Conservation (phyloP, 2,888 invertebrate species). For the Pachymerium ferrugineum region DNA sequence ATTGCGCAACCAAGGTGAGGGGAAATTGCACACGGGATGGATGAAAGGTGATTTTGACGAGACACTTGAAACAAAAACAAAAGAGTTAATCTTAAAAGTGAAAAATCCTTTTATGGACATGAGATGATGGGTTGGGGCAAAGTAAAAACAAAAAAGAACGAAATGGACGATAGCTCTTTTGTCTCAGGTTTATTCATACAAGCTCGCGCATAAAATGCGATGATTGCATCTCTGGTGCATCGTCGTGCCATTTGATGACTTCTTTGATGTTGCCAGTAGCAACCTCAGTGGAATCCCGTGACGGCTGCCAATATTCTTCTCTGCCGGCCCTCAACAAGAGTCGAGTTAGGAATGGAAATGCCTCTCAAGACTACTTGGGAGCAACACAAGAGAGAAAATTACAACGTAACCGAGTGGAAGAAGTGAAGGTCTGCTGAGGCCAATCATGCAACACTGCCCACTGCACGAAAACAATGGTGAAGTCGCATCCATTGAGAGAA, state of each 20-base stretch:
- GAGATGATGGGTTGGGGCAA: background rate
- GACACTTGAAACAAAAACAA: background rate
- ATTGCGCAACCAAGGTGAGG: no score
- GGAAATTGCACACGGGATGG: no score
- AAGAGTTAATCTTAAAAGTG: background rate
- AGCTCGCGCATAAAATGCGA: background rate
- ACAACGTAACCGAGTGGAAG: constrained; percentile 27
- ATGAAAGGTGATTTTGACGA: background rate
- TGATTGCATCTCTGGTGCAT: constrained; percentile 22
- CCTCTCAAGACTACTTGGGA: background rate
- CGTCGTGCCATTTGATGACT: constrained; percentile 22
- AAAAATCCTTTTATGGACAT: background rate
- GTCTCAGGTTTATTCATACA: constrained; percentile 17
- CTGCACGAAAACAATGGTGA: constrained; percentile 22
- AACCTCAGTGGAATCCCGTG: constrained; percentile 24
- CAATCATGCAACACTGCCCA: constrained; percentile 22
- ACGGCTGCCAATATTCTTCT: constrained; percentile 23
- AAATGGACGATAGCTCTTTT: background rate
- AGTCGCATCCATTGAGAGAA: background rate
- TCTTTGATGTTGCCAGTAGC: constrained; percentile 21
- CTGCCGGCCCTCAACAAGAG: constrained; percentile 19
- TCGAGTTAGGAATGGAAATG: constrained; percentile 27
- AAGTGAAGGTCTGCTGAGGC: constrained; percentile 20
- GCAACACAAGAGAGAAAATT: constrained; percentile 24
- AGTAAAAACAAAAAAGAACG: background rate